A percentile compares a stretch with the other conserved stretches of the same genome.
Conservation (phyloP, 2,888 invertebrate species). For the Nomada flava region DNA sequence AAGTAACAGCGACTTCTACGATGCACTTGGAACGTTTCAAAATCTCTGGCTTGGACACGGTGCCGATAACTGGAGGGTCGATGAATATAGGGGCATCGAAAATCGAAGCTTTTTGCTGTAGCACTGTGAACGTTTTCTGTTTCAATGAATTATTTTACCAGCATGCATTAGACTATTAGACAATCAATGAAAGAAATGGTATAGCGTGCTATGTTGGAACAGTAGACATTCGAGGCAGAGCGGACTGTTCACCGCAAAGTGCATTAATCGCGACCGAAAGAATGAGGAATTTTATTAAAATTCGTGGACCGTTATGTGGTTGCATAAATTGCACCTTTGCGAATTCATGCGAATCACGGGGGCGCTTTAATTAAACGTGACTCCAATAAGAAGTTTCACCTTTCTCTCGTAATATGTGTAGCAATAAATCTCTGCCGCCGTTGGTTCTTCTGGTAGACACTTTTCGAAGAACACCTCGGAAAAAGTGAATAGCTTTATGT, state of each 20-base stretch:
- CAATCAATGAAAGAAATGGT: too few species aligned
- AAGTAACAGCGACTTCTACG: background rate
- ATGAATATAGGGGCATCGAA: slow-evolving; percentile 11
- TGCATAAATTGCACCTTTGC: slow-evolving; percentile 50
- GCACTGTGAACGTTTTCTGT: background rate
- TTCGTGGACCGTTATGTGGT: slow-evolving; percentile 3
- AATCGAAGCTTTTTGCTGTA: background rate
- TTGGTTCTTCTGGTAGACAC: slow-evolving; percentile 14
- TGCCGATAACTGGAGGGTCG: slow-evolving; percentile 51
- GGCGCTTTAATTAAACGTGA: slow-evolving; percentile 58
- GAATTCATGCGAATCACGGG: slow-evolving; percentile 33
- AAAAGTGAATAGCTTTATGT: background rate
- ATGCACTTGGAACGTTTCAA: slow-evolving; percentile 7
- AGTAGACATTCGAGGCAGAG: slow-evolving; percentile 22
- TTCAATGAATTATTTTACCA: background rate
- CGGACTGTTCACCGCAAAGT: slow-evolving; percentile 17
- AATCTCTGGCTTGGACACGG: slow-evolving; percentile 35
- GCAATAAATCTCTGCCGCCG: slow-evolving; percentile 38
- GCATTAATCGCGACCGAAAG: slow-evolving; percentile 27
- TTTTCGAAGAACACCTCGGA: background rate
- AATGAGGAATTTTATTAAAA: slow-evolving; percentile 55
- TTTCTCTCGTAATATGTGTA: slow-evolving; percentile 19
- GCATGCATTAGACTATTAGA: too few species aligned
- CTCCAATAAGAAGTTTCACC: slow-evolving; percentile 25
- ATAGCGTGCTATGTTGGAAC: background rate